A percentile compares a stretch with the other conserved stretches of the same genome.
Evolutionary conservation across 2,888 invertebrate species (phyloP).

Genomic region (Pteria penguin): DNA sequence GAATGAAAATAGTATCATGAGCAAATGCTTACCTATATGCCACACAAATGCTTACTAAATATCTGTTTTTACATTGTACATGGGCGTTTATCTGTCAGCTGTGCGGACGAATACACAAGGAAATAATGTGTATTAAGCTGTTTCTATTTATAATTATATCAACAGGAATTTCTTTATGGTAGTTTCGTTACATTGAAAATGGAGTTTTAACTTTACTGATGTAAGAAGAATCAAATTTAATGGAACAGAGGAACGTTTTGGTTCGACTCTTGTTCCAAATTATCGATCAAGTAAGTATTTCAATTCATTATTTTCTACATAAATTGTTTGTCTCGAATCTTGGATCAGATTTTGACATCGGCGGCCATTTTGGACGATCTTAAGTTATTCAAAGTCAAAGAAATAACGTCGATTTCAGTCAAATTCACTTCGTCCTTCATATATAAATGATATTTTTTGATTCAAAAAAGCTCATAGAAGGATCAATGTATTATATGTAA

Average conservation of each 20-base stretch:
- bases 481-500: no score
- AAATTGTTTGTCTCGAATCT: no score
- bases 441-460: no score
- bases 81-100: no score
- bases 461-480: no score
- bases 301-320: not conserved
- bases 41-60: no score
- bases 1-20: no score
- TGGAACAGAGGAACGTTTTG: constrained; percentile 72
- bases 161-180: constrained; percentile 31
- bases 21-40: no score
- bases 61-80: no score
- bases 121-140: not conserved
- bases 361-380: constrained; percentile 1
- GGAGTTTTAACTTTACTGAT: constrained; percentile 34
- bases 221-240: constrained; percentile 49
- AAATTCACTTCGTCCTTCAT: no score
- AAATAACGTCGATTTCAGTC: not conserved
- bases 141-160: constrained; percentile 18
- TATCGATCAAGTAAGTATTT: constrained; percentile 64
- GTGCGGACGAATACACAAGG: constrained; percentile 12
- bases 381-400: constrained; percentile 2
- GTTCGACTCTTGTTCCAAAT: constrained; percentile 67
- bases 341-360: no score
- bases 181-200: constrained; percentile 26